Base-by-base conservation (phyloP, 2,888 invertebrate species). In the Zygothrica quintamaculata region DNA sequence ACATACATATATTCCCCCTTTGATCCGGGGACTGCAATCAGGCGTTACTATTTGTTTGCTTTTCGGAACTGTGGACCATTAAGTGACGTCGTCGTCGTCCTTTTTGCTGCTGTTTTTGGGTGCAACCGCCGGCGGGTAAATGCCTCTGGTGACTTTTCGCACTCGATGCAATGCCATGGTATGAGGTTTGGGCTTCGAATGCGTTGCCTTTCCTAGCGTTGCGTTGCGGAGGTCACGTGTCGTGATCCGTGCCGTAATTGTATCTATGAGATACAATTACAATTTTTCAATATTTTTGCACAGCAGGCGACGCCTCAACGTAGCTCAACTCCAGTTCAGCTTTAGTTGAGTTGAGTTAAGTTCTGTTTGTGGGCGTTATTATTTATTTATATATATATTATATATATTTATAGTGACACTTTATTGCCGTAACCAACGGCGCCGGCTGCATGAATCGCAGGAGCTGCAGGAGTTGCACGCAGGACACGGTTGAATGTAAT, bases 331-430 rank as follows among this genome's bases (percentile, higher is more conserved):
- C 34, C n/a, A n/a, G n/a, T 53, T n/a, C n/a, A n/a, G n/a, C n/a
- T n/a, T n/a, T n/a, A 29, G 57, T 58, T 7, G 46, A 25, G 48
- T 7, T 33, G 25, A 29, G 40, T 43, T 43, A 52, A 25, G 9
- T 34, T 37, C 11, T 8, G 29, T 5, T 71, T 65, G 80, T 86
- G 80, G 82, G 82, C 82, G 82, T 82, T 87, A 87, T 82, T 82
- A 82, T 82, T 82, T 87, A 82, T 82, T 82, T n/a, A n/a, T n/a
- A n/a, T n/a, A n/a, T n/a, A n/a, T n/a, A n/a, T n/a, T n/a, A n/a
- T n/a, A n/a, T n/a, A n/a, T n/a, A n/a, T n/a, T n/a, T 82, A 82
- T 87, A 82, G 82, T 85, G 82, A 82, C 82, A 82, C 85, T 82
- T 82, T 82, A 82, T 82, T 85, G 85, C 87, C 60, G 39, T 64